Percentiles rank a stretch among this genome's conserved stretches.
Evolutionary conservation across 2,888 invertebrate genomes (phyloP).

Genomic region (Rhamnusium bicolor): DNA sequence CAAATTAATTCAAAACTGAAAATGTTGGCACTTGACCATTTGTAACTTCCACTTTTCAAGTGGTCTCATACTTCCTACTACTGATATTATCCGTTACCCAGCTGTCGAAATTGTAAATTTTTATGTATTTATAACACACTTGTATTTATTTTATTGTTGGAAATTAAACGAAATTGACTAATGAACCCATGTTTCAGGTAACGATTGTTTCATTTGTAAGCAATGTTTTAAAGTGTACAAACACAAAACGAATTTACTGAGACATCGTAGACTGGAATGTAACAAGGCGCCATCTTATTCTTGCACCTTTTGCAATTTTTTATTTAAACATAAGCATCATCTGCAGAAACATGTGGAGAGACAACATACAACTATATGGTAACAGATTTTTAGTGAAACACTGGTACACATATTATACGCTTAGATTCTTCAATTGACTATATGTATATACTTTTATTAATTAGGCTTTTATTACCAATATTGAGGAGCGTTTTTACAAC

Average conservation of each 20-base stretch:
- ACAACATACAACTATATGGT: not conserved
- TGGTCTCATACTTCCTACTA: no score
- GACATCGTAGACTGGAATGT: constrained; percentile 20
- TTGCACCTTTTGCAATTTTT: constrained; percentile 4
- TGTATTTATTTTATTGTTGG: no score
- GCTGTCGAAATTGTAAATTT: no score
- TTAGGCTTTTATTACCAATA: no score
- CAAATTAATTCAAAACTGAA: no score
- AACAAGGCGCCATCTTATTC: constrained; percentile 18
- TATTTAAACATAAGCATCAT: constrained; percentile 27
- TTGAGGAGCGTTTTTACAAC: no score
- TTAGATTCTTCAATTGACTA: no score
- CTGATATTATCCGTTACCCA: no score
- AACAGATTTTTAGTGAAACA: not conserved
- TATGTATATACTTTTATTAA: no score
- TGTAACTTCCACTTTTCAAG: no score
- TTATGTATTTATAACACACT: not conserved
- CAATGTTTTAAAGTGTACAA: constrained; percentile 57
- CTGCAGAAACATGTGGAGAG: constrained; percentile 7
- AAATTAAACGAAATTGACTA: not conserved
- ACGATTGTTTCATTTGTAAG: constrained; percentile 48
- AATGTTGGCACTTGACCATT: no score
- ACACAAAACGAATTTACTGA: constrained; percentile 54
- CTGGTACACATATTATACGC: not conserved
- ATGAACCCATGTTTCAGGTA: constrained; percentile 28